Percentiles rank a stretch among this genome's conserved stretches.
Conservation (phyloP, 2,113 vertebrate species). For the Peromyscus maniculatus region DNA sequence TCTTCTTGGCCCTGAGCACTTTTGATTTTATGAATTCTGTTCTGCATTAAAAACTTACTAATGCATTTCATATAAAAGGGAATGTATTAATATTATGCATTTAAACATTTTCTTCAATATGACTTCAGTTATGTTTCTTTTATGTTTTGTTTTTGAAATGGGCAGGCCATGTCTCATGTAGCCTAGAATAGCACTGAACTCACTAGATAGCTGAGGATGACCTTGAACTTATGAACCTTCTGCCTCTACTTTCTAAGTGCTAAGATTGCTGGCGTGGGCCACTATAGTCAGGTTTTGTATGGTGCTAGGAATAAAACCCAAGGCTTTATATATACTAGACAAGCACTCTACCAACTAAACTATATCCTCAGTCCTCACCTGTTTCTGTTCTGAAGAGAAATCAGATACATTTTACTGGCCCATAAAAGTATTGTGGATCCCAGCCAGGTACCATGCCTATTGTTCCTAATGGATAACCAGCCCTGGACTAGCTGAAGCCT, state of each 20-base stretch:
- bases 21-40: constrained; percentile 22
- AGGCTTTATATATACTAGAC: background rate
- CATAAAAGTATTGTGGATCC: background rate
- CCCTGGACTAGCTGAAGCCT: background rate
- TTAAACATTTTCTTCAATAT: constrained; percentile 33
- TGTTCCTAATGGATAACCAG: background rate
- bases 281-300: background rate
- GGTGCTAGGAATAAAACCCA: background rate
- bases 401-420: background rate
- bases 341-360: background rate
- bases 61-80: background rate
- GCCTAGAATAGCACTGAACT: background rate
- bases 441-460: background rate
- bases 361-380: background rate
- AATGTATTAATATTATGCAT: constrained; percentile 22
- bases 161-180: background rate
- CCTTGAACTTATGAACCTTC: background rate
- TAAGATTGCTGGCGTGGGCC: background rate
- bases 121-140: background rate
- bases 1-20: background rate
- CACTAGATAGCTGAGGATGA: background rate
- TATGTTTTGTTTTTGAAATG: background rate
- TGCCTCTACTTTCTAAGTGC: background rate
- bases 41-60: background rate
- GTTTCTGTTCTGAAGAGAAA: constrained; percentile 55